Evolutionary conservation across 1,140 invertebrate genomes (phyloP), one percentile per base, ranked within the genome.

Genomic region (Drosophila ananassae): DNA sequence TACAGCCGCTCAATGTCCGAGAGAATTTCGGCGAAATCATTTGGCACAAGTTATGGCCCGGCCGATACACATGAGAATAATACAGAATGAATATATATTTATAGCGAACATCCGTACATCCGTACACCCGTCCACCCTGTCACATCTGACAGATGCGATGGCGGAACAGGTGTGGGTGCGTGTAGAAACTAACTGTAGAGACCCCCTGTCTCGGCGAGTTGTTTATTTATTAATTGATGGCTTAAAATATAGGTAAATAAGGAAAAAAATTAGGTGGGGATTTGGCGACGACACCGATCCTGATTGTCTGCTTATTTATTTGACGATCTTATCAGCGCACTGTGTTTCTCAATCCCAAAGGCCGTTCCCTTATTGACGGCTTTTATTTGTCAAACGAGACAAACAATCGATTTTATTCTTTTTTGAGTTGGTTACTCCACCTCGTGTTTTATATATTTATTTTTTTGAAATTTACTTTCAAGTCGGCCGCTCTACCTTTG

Each of bases 331-430:
- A 71, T 71, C 67, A 24, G 41, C 21, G 52, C 17, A 17, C 44
- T 53, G 24, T 22, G 66, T 71, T 68, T 68, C 66, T 39, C 66
- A 48, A 69, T 69, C 63, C 66, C 34, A 68, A 50, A 71, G 67
- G 67, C 67, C 67, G 47, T 71, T 71, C 64, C 67, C 67, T 57
- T 71, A 69, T 69, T 56, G 68, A 44, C 55, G 22, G 28, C 56
- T 22, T 46, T 46, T 44, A 32, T 64, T 64, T 60, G 25, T 37
- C n/a, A 17, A 37, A 13, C 24, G 34, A 4, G 51, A 10, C 50
- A 73, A 77, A 81, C 77, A 84, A 84, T 80, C 48, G 66, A 85
- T 81, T 84, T 69, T 55, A 81, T 81, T 85, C 73, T 85, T 80
- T 84, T 62, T 47, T 10, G 55, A 63, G 39, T 64, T 6, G 13